phyloP scores from a whole-genome alignment of 2,888 invertebrate species.

The Pomacea canaliculata region DNA sequence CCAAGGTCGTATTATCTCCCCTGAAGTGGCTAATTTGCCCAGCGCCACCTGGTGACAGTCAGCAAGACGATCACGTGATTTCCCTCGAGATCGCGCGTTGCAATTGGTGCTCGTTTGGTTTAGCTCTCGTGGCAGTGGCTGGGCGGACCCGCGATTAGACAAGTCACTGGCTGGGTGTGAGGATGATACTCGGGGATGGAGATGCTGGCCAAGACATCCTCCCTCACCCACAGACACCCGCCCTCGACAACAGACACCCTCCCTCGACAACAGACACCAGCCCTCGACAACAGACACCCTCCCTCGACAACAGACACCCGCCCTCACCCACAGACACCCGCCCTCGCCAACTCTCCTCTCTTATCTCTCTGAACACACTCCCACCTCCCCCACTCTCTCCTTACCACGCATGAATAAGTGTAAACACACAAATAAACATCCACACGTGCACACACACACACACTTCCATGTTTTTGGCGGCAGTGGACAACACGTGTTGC shows the following conservation, averaged over 20 bases:
- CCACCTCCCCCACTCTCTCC: background rate
- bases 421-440: constrained; percentile 5
- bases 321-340: background rate
- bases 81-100: constrained; percentile 2
- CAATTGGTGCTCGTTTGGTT: background rate
- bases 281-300: background rate
- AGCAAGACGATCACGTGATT: constrained; percentile 12
- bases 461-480: background rate
- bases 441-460: constrained; percentile 12
- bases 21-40: constrained; percentile 13
- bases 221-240: too few species aligned
- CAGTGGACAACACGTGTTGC: too few species aligned
- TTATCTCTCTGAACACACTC: background rate
- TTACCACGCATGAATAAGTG: background rate
- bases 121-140: background rate
- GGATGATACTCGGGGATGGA: too few species aligned
- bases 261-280: too few species aligned
- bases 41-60: constrained; percentile 18
- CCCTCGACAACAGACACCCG: background rate
- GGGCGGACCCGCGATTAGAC: background rate
- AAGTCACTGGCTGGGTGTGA: too few species aligned
- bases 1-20: too few species aligned
- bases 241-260: too few species aligned
- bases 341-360: background rate
- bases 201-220: too few species aligned